These are phyloP conservation scores for Pollicipes pollicipes DNA, from an alignment of 1,140 invertebrate genomes.

Conservation along the genomic window DNA sequence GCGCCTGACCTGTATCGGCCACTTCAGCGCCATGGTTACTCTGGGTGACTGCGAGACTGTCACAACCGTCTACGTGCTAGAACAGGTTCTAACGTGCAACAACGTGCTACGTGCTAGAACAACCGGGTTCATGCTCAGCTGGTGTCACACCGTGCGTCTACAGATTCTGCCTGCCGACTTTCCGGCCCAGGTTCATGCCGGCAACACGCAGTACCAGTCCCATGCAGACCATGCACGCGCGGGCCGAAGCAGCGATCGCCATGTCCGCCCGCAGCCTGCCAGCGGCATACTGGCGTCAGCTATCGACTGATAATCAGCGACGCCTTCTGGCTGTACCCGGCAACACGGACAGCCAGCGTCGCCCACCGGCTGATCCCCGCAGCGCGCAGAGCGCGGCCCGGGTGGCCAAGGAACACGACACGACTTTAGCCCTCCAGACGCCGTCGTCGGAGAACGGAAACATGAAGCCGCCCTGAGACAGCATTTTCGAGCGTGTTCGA, in stretches of 20 bases:
- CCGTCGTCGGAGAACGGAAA: neutral
- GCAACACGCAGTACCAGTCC: neutral
- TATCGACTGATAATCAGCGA: too few relatives aligned
- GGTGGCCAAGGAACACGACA: too few relatives aligned
- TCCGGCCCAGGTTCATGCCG: neutral
- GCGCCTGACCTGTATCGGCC: neutral
- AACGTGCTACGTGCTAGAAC: too few relatives aligned
- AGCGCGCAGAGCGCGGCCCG: too few relatives aligned
- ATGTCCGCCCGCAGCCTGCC: too few relatives aligned
- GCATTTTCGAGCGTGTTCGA: neutral
- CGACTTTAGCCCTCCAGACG: neutral
- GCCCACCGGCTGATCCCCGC: too few relatives aligned
- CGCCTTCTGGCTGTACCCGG: too few relatives aligned
- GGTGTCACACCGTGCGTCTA: conserved; percentile 5
- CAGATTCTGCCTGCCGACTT: conserved; percentile 4
- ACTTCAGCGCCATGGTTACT: neutral
- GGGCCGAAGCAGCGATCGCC: too few relatives aligned
- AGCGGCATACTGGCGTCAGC: too few relatives aligned
- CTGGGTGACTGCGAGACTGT: neutral
- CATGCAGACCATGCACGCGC: too few relatives aligned
- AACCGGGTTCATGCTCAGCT: neutral
- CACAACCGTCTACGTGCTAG: conserved; percentile 8
- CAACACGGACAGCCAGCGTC: too few relatives aligned
- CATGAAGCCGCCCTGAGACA: neutral
- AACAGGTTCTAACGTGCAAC: too few relatives aligned